Percentiles rank a stretch among this genome's conserved stretches.
These are phyloP conservation scores for Nerophis lumbriciformis DNA, from an alignment of 2,113 vertebrate species.

Conservation along the genomic window DNA sequence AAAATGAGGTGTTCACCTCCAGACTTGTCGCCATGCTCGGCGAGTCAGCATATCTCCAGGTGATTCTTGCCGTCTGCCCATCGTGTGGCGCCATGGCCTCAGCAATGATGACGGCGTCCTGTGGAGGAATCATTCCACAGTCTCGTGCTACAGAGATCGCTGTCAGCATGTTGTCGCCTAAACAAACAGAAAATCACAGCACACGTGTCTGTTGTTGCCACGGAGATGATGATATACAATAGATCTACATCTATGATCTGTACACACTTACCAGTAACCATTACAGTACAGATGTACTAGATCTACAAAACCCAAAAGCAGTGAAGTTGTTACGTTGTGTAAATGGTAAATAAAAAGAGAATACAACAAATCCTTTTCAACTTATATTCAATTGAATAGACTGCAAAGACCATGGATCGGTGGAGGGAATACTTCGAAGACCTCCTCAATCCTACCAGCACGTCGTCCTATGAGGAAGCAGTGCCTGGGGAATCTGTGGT, in stretches of 20 bases:
- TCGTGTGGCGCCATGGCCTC: conserved; percentile 89
- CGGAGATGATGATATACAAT: no score
- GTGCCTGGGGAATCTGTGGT: no score
- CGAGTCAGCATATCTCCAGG: conserved; percentile 92
- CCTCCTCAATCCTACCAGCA: no score
- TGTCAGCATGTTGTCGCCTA: conserved; percentile 97
- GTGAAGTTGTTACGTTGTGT: no score
- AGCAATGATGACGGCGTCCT: conserved; percentile 92
- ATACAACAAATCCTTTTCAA: no score
- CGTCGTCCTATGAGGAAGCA: no score
- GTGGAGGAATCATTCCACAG: conserved; percentile 94
- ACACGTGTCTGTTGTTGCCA: background rate
- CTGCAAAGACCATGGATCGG: no score
- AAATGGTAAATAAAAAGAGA: no score
- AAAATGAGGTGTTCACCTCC: conserved; percentile 68
- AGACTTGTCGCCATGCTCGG: conserved; percentile 70
- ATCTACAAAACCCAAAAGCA: no score
- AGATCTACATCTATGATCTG: no score
- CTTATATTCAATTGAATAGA: no score
- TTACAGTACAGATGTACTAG: conserved; percentile 85
- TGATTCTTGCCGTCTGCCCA: conserved; percentile 88
- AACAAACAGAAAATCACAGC: background rate
- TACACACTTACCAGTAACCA: conserved; percentile 87
- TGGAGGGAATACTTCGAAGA: no score
- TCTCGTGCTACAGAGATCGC: conserved; percentile 96